Evolutionary conservation across 2,113 vertebrate genomes (phyloP).

Genomic region (Dasyprocta punctata): DNA sequence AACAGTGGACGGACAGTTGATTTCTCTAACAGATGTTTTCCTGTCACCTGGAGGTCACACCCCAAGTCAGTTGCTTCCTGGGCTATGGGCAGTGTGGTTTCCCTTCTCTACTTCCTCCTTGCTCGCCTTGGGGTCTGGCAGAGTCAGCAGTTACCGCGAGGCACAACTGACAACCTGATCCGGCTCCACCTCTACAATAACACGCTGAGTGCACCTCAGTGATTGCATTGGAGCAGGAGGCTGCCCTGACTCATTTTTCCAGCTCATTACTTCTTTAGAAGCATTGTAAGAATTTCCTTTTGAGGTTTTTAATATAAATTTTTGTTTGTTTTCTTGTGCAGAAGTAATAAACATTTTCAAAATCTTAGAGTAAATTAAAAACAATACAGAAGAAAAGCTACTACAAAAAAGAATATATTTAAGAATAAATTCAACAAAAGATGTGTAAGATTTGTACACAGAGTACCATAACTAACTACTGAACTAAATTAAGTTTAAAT

Average conservation of each 20-base stretch:
- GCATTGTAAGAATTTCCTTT: neutral
- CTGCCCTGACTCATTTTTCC: neutral
- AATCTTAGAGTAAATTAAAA: neutral
- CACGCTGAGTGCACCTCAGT: accelerated
- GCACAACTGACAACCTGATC: neutral
- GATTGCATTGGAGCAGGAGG: neutral
- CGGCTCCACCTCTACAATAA: no score
- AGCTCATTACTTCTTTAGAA: neutral
- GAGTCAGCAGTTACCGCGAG: neutral
- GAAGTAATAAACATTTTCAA: neutral
- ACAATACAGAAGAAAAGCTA: neutral
- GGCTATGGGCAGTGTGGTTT: neutral
- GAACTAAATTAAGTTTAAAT: slow-evolving; percentile 8
- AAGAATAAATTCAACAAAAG: neutral
- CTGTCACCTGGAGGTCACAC: neutral
- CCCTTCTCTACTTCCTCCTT: neutral
- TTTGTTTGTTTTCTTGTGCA: neutral
- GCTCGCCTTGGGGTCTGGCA: neutral
- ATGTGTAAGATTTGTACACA: neutral
- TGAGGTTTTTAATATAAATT: neutral
- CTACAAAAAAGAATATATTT: neutral
- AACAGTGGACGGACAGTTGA: neutral
- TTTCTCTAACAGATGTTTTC: neutral
- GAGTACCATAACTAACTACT: neutral
- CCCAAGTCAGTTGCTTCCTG: neutral